A percentile compares a stretch with the other conserved stretches of the same genome.
Evolutionary conservation across 2,888 invertebrate genomes (phyloP).

Genomic region (Stenotaenia linearis): DNA sequence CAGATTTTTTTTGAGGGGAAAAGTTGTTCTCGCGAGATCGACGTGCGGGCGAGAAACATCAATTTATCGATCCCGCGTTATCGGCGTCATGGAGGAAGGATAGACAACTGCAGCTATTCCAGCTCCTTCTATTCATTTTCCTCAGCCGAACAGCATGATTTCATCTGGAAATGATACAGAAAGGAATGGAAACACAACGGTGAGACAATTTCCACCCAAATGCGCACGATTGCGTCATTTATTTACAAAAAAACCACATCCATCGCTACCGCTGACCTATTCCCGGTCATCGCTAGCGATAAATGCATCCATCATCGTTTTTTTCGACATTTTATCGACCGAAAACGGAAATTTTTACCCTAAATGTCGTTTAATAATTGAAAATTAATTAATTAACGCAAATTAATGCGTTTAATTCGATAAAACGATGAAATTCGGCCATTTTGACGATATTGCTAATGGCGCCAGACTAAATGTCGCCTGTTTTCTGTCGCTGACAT

Average conservation of each 20-base stretch:
- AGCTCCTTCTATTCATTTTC: not conserved
- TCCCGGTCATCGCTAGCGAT: not conserved
- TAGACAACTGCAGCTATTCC: not conserved
- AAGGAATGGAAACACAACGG: conserved; percentile 28
- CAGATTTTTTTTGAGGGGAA: too few species aligned
- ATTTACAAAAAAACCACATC: not conserved
- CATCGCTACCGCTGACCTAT: not conserved
- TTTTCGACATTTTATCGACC: too few species aligned
- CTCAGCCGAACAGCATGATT: conserved; percentile 21
- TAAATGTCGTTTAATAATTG: too few species aligned
- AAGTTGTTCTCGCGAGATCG: not conserved
- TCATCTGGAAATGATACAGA: conserved; percentile 17
- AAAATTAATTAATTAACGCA: too few species aligned
- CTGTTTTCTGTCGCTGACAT: not conserved
- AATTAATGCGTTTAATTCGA: too few species aligned
- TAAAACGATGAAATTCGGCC: not conserved
- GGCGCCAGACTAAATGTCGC: conserved; percentile 9
- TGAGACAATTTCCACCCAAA: too few species aligned
- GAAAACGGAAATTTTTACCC: too few species aligned
- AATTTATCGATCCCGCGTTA: not conserved
- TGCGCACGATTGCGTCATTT: too few species aligned
- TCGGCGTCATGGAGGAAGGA: not conserved
- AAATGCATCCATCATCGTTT: not conserved
- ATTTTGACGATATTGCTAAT: not conserved
- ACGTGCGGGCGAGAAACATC: not conserved